Base-by-base conservation (phyloP, 1,140 invertebrate species). In the fruit fly (Drosophila melanogaster) region DNA sequence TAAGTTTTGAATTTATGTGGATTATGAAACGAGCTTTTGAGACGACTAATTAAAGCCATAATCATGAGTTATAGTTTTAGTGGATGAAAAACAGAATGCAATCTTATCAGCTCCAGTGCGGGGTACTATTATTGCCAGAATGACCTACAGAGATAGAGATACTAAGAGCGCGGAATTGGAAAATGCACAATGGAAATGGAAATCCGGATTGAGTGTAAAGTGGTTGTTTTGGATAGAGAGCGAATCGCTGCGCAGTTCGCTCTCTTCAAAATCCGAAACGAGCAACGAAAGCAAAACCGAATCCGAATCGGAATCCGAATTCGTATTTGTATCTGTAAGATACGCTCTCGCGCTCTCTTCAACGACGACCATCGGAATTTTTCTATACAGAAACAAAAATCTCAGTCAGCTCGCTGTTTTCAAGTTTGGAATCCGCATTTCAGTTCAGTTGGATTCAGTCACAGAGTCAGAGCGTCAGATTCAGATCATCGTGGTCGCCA, bases 371-470 rank as follows among this genome's bases (percentile, higher is more conserved):
- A 86, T 89, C 71, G 83, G 83, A 87, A 87, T 87, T 87, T 74
- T 74, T 83, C 66, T 86, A 75, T 86, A 86, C 74, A 78, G 57
- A 85, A 85, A 69, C 73, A 74, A 53, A 85, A 85, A 85, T 85
- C 81, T 85, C 71, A 56, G 65, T 57, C 26, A 15, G 56, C 61
- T 55, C 50, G 74, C 55, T 61, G 79, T 54, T 71, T 81, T 64
- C 69, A 87, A 72, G 62, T 74, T 86, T 83, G 56, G 58, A 59
- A 64, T 51, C 61, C 75, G 71, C 50, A 83, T 56, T 85, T 86
- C 77, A 86, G 79, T 86, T 86, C 78, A 85, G 81, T 85, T 89
- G 84, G 86, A 77, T 86, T 86, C 75, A 86, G 83, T 75, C 78
- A 74, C 70, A 86, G 76, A 86, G 79, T 89, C 79, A 89, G 75